phyloP scores from a whole-genome alignment of 2,888 invertebrate species.

The Pseudeuparius sepicola region DNA sequence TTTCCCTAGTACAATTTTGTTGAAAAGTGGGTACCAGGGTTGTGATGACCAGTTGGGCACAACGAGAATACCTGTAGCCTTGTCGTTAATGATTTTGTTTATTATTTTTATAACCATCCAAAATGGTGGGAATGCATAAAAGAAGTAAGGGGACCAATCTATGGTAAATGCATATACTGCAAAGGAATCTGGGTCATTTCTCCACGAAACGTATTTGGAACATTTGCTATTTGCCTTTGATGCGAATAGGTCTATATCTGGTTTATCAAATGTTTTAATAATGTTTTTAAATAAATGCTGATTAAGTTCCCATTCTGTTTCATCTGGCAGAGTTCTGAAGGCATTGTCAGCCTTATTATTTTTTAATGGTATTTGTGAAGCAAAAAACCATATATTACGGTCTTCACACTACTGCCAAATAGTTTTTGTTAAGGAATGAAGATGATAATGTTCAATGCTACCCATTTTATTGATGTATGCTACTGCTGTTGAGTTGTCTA shows the following conservation, averaged over 20 bases:
- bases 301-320: constrained; percentile 12
- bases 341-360: constrained; percentile 12
- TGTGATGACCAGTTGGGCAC: no score
- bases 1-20: no score
- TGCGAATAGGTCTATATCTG: constrained; percentile 27
- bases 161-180: no score
- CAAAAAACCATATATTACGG: constrained; percentile 11
- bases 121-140: no score
- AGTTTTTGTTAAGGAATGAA: constrained; percentile 5
- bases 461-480: constrained; percentile 16
- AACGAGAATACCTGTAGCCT: no score
- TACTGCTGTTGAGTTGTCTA: constrained; percentile 13
- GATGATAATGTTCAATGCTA: constrained; percentile 4
- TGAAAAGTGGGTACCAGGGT: no score
- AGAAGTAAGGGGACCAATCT: no score
- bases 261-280: constrained; percentile 16
- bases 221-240: constrained; percentile 18
- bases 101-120: no score
- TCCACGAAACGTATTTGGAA: constrained; percentile 1
- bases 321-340: constrained; percentile 5
- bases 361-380: constrained; percentile 13
- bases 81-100: no score
- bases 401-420: constrained; percentile 16
- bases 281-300: constrained; percentile 16
- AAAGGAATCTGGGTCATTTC: no score